Base-by-base conservation (phyloP, 2,888 invertebrate genomes). In the Eristalis arbustorum region DNA sequence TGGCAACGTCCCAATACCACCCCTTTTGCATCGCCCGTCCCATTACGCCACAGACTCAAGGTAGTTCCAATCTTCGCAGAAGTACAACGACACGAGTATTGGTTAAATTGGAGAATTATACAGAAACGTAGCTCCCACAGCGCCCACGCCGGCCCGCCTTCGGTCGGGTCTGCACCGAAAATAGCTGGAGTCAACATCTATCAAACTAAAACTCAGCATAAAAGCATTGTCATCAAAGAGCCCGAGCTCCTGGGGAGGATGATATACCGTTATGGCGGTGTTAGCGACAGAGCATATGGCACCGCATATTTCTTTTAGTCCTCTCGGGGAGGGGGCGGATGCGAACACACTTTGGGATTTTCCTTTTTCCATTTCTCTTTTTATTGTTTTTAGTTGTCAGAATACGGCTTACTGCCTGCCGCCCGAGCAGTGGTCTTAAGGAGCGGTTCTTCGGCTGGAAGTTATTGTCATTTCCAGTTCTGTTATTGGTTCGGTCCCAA, bases 161-260 rank as follows among this genome's bases (percentile, higher is more conserved):
- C n/a, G 18, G 0, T 18, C 18, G 18, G 18, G 67, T 25, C 42
- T 10, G 22, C 56, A 66, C 56, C 49, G 62, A 11, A 40, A 73
- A 77, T 59, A 87, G 78, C 82, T 74, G 66, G 69, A 78, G 74
- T 83, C 83, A 67, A 82, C 87, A 87, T 87, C 83, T 87, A 87
- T 87, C 87, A 87, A 87, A 87, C 83, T 83, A 87, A 77, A 83
- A 83, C 83, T 83, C 87, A 87, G 87, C 82, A 87, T 82, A 82
- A 87, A 87, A 87, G 87, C 74, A 74, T 77, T 87, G 83, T 87
- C 87, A 83, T 87, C 87, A 75, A 72, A 87, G 72, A 59, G 57
- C 49, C 31, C 0, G 75, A 49, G 28, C 80, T 68, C 67, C 49
- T 61, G 61, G 49, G 28, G 56, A 62, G 72, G 42, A 79, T 87